Base-by-base conservation (phyloP, 1,140 invertebrate genomes). In the Muscidifurax raptorellus region DNA sequence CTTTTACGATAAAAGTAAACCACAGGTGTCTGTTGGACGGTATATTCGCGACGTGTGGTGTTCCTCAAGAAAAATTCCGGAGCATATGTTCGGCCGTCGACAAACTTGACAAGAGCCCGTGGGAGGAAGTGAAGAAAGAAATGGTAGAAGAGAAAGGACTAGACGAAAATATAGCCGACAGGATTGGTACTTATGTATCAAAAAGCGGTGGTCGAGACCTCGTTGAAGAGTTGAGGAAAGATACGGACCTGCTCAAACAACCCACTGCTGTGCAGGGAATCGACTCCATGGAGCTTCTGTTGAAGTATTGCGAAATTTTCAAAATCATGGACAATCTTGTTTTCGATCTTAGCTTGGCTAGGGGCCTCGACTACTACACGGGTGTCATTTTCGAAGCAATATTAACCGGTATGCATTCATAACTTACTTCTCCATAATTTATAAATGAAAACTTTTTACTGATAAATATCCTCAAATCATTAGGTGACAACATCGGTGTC, bases 311-410 rank as follows among this genome's bases (percentile, higher is more conserved):
- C 90, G 93, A 96, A 36, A 91, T 98, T 10, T 96, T 96, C 87
- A 96, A 96, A 18, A 94, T 99, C 64, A 92, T 94, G n/a, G 94
- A 97, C 80, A 95, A 96, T 88, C 95, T 99, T 44, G 92, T 94
- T 10, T 99, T 99, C 92, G 99, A 99, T 93, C 93, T 99, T 85
- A 99, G 99, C 92, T 93, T 99, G 44, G 99, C 99, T 0, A 95
- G 99, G 93, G 99, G 99, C 4, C 94, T 99, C 52, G 99, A 99
- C 94, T 99, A 99, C 93, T 99, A 99, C 89, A 99, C 99, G 15
- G 99, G 99, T 67, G 96, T 99, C 67, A 99, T 99, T 89, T 99
- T 98, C 94, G 99, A 99, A 95, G 98, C 98, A 86, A 95, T 99
- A 83, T 94, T 99, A 64, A 95, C 95, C 89, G 95, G 97, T 96